Evolutionary conservation across 35 echinoderm and acorn worm species (phyloP).

Genomic region (Heliocidaris tuberculata): DNA sequence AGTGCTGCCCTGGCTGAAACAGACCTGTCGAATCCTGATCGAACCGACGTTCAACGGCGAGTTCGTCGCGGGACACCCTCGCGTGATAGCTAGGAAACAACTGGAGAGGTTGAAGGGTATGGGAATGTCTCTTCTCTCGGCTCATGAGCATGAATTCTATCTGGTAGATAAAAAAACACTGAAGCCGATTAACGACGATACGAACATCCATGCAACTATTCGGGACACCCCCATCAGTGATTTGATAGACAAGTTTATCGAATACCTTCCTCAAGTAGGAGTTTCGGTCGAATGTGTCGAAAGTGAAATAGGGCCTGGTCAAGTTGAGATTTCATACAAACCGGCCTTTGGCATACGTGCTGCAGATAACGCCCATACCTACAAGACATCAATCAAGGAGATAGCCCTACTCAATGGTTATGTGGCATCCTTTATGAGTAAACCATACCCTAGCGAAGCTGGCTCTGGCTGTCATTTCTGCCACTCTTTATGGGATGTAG

Average conservation of each 20-base stretch:
- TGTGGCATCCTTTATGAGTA: conserved; percentile 64
- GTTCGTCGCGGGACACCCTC: conserved; percentile 28
- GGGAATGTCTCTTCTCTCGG: conserved; percentile 57
- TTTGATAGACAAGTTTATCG: conserved; percentile 54
- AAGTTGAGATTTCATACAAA: conserved; percentile 61
- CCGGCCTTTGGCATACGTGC: conserved; percentile 62
- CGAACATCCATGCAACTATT: conserved; percentile 9
- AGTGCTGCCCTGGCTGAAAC: conserved; percentile 56
- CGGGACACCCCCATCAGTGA: neutral
- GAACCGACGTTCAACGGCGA: conserved; percentile 47
- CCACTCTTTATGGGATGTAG: conserved; percentile 67
- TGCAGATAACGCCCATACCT: conserved; percentile 63
- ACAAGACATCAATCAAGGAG: conserved; percentile 53
- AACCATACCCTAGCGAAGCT: conserved; percentile 36
- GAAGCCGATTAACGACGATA: conserved; percentile 6
- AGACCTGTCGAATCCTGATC: conserved; percentile 55
- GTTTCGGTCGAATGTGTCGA: conserved; percentile 62
- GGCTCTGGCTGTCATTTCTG: conserved; percentile 58
- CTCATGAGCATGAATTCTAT: conserved; percentile 68
- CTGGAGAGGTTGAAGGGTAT: conserved; percentile 47
- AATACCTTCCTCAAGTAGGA: conserved; percentile 56
- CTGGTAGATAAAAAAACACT: conserved; percentile 17
- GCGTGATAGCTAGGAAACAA: conserved; percentile 60
- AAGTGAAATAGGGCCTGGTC: conserved; percentile 55
- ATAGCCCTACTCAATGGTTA: conserved; percentile 47